Evolutionary conservation across 2,113 vertebrate species (phyloP), one percentile per base, ranked within the genome.

Genomic region (Protobothrops flavoviridis): DNA sequence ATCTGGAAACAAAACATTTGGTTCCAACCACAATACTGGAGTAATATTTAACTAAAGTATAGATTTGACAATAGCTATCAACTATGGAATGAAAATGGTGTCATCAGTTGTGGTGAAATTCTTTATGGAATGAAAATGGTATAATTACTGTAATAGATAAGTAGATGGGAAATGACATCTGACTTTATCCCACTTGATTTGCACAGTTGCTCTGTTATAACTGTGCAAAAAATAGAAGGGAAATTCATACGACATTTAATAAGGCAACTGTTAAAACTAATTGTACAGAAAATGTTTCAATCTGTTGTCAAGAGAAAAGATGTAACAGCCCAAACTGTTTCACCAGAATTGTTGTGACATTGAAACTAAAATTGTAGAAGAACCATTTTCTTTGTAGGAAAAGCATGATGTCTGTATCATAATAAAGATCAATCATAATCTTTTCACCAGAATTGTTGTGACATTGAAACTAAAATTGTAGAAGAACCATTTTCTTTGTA

Each of bases 221-320:
- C 4, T 23, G 89, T 11, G 53, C 88, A 39, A 20, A 86, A 21
- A 90, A 1, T 26, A 10, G 6, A 90, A 33, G 15, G 5, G 7
- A 90, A 5, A 87, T 86, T 90, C 45, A 92, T 93, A 43, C 52
- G 94, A 8, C 4, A 59, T 48, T 69, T 69, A 90, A n/a, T 52
- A 29, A 26, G 4, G 17, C 17, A 69, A 90, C 74, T 7, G 61
- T 29, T 92, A 91, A 95, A 95, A 81, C 5, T 81, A 39, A 81
- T n/a, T 93, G 50, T 1, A 74, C 13, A 61, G 39, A 57, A 45
- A 90, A 90, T 29, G 5, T 56, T 55, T 59, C 88, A 64, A 61
- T 57, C 29, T 61, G 26, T 61, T 94, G 69, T 20, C 39, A 15
- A 87, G 4, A 43, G 91, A 87, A 89, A 1, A 48, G 10, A 59